phyloP scores from a whole-genome alignment of 2,797 vertebrate species.

The Anas bernieri region DNA sequence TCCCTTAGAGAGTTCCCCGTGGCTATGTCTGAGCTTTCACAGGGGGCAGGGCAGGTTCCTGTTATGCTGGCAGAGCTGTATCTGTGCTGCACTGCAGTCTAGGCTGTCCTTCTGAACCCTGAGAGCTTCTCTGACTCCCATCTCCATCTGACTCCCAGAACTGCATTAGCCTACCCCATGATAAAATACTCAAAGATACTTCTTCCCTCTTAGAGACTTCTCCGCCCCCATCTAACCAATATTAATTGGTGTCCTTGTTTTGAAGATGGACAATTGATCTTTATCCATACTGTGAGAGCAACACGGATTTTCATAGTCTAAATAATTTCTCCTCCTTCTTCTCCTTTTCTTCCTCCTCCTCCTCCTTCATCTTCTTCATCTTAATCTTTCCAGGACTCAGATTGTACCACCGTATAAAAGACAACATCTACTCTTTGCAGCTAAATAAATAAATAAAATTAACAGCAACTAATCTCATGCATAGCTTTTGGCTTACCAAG shows the following conservation, averaged over 20 bases:
- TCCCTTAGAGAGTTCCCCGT: background rate
- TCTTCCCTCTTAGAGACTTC: background rate
- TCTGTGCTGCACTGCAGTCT: background rate
- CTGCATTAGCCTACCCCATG: background rate
- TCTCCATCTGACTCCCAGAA: background rate
- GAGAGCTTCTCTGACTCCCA: background rate
- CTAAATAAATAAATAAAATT: background rate
- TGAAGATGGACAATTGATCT: background rate
- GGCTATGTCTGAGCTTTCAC: background rate
- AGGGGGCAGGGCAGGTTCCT: background rate
- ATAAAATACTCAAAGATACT: background rate
- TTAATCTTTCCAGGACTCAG: background rate
- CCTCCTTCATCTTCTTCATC: background rate
- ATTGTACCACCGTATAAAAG: background rate
- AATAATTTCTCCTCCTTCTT: background rate
- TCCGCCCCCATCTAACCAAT: background rate
- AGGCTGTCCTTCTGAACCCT: background rate
- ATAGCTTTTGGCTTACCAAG: background rate
- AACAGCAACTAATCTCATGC: background rate
- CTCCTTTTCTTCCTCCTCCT: no score
- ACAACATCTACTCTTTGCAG: background rate
- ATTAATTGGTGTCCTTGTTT: background rate
- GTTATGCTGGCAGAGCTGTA: rapidly evolving
- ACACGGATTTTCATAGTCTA: background rate
- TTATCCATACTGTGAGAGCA: background rate